Evolutionary conservation across 2,113 vertebrate species (phyloP).

Genomic region (Piprites chloris): DNA sequence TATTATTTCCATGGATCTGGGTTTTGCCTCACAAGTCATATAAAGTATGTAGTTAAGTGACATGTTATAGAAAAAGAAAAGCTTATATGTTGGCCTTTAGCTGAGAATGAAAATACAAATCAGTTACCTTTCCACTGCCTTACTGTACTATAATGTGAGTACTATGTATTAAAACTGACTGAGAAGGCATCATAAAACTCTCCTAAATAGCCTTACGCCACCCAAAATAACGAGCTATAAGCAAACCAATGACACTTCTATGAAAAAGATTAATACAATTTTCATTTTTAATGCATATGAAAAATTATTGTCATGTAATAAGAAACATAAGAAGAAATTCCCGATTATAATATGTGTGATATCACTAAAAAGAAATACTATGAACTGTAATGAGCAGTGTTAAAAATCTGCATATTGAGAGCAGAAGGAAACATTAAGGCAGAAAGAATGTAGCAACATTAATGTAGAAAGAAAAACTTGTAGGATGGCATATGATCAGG

Average conservation of each 20-base stretch:
- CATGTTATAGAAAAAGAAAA: neutral
- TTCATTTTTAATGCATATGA: neutral
- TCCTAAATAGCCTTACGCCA: neutral
- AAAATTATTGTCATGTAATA: neutral
- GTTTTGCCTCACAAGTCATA: neutral
- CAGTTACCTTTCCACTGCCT: neutral
- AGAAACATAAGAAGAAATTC: neutral
- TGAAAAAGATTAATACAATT: neutral
- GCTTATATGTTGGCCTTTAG: neutral
- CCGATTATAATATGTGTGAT: neutral
- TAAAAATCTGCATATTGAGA: neutral
- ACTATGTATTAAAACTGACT: neutral
- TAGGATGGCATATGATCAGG: neutral
- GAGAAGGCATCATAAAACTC: neutral
- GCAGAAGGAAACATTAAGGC: neutral
- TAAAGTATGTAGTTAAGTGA: neutral
- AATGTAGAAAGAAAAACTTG: neutral
- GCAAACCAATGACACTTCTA: neutral
- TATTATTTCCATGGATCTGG: neutral
- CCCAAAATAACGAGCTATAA: neutral
- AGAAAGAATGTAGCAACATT: neutral
- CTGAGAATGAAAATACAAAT: neutral
- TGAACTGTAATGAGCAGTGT: neutral
- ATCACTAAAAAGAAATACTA: neutral
- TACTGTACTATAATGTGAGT: neutral